phyloP scores from a whole-genome alignment of 2,113 vertebrate genomes.

The Petrocephalus zakoni region DNA sequence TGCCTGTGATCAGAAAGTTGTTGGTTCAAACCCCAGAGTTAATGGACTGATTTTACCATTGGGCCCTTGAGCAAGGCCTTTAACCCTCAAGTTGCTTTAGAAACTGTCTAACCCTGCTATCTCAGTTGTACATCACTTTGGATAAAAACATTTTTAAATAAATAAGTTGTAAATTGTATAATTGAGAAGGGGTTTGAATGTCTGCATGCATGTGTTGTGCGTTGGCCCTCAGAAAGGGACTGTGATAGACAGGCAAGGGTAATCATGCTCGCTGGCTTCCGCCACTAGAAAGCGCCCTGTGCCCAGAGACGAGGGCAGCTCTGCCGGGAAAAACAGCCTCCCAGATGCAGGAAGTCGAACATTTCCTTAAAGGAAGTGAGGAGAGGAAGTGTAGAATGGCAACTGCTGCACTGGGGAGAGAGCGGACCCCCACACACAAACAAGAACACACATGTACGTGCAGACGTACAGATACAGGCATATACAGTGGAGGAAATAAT shows the following conservation, averaged over 20 bases:
- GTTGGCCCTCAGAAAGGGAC: background rate
- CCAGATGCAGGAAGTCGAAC: conserved; percentile 36
- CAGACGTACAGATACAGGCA: conserved; percentile 8
- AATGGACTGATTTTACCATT: background rate
- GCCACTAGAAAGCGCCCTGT: background rate
- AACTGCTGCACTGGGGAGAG: background rate
- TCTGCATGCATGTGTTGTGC: background rate
- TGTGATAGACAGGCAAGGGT: background rate
- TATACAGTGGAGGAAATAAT: too few relatives aligned
- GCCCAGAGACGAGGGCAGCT: background rate
- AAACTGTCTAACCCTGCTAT: background rate
- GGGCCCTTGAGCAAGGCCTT: background rate
- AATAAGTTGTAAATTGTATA: background rate
- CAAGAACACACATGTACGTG: background rate
- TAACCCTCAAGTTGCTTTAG: background rate
- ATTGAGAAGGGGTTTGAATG: background rate
- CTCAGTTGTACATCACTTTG: background rate
- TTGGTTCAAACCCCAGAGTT: background rate
- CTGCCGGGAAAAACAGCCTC: conserved; percentile 13
- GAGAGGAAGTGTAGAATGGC: conserved; percentile 31
- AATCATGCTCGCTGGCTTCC: background rate
- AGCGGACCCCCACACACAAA: background rate
- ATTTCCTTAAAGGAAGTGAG: conserved; percentile 37
- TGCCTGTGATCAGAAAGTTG: background rate
- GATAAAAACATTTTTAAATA: background rate